phyloP scores from a whole-genome alignment of 2,797 vertebrate species.

The Betta splendens region DNA sequence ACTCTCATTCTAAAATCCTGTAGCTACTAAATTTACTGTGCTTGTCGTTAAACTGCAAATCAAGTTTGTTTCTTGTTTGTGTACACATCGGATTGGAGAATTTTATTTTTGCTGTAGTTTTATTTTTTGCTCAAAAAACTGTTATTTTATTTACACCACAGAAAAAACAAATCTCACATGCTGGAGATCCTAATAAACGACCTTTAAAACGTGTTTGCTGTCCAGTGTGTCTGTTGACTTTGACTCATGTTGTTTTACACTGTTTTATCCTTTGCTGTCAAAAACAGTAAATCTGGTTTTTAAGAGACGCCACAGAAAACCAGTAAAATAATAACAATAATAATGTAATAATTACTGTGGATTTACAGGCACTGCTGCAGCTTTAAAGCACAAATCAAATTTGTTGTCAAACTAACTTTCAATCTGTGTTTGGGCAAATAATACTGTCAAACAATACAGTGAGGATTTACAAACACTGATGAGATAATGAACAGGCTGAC shows the following conservation, averaged over 20 bases:
- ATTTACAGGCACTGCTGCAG: too few species aligned
- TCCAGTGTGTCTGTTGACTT: background rate
- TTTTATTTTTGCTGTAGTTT: background rate
- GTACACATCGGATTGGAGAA: background rate
- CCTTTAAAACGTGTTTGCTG: background rate
- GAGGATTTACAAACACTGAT: too few species aligned
- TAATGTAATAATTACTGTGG: too few species aligned
- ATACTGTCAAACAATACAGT: too few species aligned
- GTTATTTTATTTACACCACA: background rate
- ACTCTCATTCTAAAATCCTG: slow-evolving; percentile 19
- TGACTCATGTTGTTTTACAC: too few species aligned
- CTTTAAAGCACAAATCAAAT: too few species aligned
- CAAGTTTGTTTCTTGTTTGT: background rate
- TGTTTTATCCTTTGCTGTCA: too few species aligned
- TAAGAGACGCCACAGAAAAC: too few species aligned
- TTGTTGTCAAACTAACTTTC: too few species aligned
- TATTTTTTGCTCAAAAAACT: background rate
- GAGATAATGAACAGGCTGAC: slow-evolving; percentile 41
- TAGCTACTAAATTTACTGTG: slow-evolving; percentile 5
- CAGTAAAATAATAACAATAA: too few species aligned
- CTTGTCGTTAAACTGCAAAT: slow-evolving; percentile 32
- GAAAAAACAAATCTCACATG: background rate
- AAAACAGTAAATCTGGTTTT: too few species aligned
- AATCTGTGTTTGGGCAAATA: too few species aligned
- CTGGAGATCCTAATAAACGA: slow-evolving; percentile 26